Evolutionary conservation across 2,797 vertebrate genomes (phyloP).

Genomic region (Monodelphis domestica): DNA sequence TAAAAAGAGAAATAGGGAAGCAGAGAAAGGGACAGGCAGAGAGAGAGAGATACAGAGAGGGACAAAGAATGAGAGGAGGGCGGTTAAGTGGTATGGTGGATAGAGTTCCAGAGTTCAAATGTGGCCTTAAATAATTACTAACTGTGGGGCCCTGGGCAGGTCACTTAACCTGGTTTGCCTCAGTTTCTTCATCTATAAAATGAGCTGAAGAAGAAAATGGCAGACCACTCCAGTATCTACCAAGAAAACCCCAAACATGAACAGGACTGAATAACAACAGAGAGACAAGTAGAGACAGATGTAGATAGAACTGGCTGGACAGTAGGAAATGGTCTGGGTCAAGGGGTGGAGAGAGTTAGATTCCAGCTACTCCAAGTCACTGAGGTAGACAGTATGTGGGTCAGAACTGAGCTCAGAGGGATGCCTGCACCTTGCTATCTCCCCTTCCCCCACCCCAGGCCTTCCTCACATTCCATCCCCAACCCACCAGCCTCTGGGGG

Average conservation of each 20-base stretch:
- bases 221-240: too few relatives aligned
- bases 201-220: too few relatives aligned
- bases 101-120: too few relatives aligned
- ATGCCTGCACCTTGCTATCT: not conserved
- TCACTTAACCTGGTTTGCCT: too few relatives aligned
- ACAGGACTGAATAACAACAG: too few relatives aligned
- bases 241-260: too few relatives aligned
- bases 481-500: not conserved
- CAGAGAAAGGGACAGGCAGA: too few relatives aligned
- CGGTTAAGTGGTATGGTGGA: not conserved
- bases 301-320: not conserved
- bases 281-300: not conserved
- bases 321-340: not conserved
- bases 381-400: not conserved
- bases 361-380: not conserved
- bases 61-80: not conserved
- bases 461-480: slow-evolving; percentile 1
- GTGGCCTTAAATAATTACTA: too few relatives aligned
- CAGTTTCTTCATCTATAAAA: too few relatives aligned
- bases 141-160: not conserved
- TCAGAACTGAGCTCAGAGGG: not conserved
- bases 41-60: too few relatives aligned
- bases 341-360: not conserved
- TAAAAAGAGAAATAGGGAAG: not conserved
- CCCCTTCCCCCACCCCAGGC: too few relatives aligned